A percentile compares a stretch with the other conserved stretches of the same genome.
Evolutionary conservation across 2,797 vertebrate genomes (phyloP).

Genomic region (Karalla daura): DNA sequence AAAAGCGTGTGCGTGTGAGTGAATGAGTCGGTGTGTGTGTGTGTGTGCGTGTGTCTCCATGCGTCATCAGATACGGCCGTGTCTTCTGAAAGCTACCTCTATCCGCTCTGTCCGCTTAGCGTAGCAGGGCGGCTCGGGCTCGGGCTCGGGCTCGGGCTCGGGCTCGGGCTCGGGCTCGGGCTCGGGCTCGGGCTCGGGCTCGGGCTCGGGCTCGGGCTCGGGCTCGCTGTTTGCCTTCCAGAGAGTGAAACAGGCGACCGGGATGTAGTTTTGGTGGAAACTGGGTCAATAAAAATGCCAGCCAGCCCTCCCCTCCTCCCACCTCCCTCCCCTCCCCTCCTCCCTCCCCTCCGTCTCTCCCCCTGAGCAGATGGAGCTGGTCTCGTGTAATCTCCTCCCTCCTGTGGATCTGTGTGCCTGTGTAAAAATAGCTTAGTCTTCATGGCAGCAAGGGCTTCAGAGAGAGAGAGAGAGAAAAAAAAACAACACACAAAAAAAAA

Average conservation of each 20-base stretch:
- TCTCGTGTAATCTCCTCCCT: conserved; percentile 64
- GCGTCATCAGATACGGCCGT: not conserved
- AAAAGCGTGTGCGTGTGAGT: conserved; percentile 16
- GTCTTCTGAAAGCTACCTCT: conserved; percentile 17
- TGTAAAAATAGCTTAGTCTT: conserved; percentile 66
- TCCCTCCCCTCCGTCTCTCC: conserved; percentile 21
- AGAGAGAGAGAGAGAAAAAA: no score
- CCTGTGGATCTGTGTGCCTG: conserved; percentile 58
- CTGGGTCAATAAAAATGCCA: conserved; percentile 55
- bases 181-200: no score
- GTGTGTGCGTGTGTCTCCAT: no score
- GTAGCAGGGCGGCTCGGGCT: no score
- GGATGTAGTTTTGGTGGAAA: conserved; percentile 53
- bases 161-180: no score
- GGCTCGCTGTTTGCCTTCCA: not conserved
- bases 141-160: no score
- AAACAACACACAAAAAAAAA: no score
- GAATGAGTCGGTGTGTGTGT: no score
- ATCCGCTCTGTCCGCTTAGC: conserved; percentile 19
- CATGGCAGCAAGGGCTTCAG: conserved; percentile 23
- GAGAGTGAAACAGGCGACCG: not conserved
- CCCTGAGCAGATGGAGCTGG: conserved; percentile 67
- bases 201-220: no score
- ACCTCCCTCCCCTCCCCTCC: not conserved
- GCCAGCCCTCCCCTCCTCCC: not conserved